A percentile compares a stretch with the other conserved stretches of the same genome.
These are phyloP conservation scores for Hanleya hanleyi DNA, from an alignment of 2,888 invertebrate genomes.

Conservation along the genomic window DNA sequence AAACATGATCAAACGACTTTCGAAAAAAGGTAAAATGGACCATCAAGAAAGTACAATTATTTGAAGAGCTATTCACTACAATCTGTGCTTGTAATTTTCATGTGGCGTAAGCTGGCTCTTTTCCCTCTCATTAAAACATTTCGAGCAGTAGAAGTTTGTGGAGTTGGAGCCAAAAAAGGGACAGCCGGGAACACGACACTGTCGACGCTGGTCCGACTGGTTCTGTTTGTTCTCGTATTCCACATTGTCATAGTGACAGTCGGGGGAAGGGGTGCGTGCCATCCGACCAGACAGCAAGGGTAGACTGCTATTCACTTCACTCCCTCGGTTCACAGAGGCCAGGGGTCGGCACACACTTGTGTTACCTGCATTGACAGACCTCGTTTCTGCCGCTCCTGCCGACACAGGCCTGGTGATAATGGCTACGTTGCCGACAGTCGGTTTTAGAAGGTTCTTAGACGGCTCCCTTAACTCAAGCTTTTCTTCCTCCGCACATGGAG, in stretches of 20 bases:
- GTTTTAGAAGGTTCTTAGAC: neutral
- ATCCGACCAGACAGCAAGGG: neutral
- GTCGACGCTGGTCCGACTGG: neutral
- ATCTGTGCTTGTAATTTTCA: too few relatives aligned
- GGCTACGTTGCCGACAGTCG: neutral
- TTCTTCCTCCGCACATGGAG: constrained; percentile 21
- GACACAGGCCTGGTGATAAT: neutral
- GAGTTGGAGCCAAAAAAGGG: neutral
- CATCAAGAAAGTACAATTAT: too few relatives aligned
- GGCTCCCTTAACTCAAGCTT: neutral
- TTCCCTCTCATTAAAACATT: neutral
- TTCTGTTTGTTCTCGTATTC: neutral
- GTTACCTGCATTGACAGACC: neutral
- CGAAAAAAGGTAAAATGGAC: too few relatives aligned
- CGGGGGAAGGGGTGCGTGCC: neutral
- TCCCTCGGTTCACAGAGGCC: neutral
- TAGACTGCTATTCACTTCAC: neutral
- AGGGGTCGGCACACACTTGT: neutral
- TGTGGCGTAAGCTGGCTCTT: neutral
- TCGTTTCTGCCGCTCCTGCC: neutral
- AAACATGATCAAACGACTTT: too few relatives aligned
- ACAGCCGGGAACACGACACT: neutral
- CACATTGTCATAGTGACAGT: constrained; percentile 3
- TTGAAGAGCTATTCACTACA: too few relatives aligned
- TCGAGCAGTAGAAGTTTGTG: neutral